Percentiles rank a stretch among this genome's conserved stretches.
These are phyloP conservation scores for Samia ricini DNA, from an alignment of 1,140 invertebrate species.

Conservation along the genomic window DNA sequence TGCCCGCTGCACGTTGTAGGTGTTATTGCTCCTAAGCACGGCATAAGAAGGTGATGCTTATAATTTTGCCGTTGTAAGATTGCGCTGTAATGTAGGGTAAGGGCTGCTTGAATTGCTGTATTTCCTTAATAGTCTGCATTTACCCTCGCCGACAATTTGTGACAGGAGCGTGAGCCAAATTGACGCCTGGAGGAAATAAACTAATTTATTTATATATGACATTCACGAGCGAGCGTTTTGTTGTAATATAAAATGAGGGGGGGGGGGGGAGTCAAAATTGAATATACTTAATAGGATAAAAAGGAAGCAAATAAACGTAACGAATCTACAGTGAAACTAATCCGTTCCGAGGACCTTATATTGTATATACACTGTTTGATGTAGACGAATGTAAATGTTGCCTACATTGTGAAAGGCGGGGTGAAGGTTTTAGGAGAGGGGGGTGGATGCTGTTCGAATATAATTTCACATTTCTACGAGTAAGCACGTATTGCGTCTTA, in stretches of 20 bases:
- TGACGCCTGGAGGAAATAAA: conserved; percentile 74
- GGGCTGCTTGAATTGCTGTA: conserved; percentile 71
- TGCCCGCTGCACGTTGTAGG: conserved; percentile 19
- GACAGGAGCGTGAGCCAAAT: conserved; percentile 72
- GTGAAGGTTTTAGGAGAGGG: too few species aligned
- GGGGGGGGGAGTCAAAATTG: conserved; percentile 22
- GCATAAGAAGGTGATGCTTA: conserved; percentile 72
- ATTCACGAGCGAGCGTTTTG: conserved; percentile 53
- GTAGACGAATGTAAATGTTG: conserved; percentile 3
- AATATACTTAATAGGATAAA: conserved; percentile 4
- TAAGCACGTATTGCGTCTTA: conserved; percentile 55
- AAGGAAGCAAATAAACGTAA: not conserved
- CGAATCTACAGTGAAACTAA: conserved; percentile 1
- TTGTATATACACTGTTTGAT: not conserved
- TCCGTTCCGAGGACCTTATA: conserved; percentile 1
- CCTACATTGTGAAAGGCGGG: conserved; percentile 3
- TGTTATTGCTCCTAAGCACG: conserved; percentile 68
- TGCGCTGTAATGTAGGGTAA: conserved; percentile 72
- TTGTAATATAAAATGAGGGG: conserved; percentile 40
- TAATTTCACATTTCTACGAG: conserved; percentile 26
- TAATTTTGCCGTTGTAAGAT: conserved; percentile 71
- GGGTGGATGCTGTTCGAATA: not conserved
- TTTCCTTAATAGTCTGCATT: conserved; percentile 77
- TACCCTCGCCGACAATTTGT: conserved; percentile 73
- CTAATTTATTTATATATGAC: conserved; percentile 71